Evolutionary conservation across 2,888 invertebrate genomes (phyloP).

Genomic region (Lycophotia porphyrea): DNA sequence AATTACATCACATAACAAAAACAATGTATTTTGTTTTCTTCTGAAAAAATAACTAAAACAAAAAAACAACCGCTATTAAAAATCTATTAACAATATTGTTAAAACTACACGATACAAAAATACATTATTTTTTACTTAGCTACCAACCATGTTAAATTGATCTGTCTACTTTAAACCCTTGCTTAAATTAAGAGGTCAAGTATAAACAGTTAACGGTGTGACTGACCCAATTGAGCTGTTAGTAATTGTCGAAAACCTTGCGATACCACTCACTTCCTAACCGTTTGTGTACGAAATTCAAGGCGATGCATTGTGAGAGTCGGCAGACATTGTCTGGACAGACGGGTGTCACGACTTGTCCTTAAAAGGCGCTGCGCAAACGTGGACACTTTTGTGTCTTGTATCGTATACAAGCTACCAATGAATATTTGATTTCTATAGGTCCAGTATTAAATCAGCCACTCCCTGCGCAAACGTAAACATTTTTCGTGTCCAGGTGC

Average conservation of each 20-base stretch:
- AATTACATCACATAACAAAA: conserved; percentile 5
- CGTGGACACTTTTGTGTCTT: no score
- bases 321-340: conserved; percentile 34
- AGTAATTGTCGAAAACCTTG: conserved; percentile 66
- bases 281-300: conserved; percentile 49
- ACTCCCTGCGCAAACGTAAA: no score
- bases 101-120: conserved; percentile 43
- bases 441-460: no score
- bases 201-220: conserved; percentile 29
- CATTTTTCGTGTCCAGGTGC: no score
- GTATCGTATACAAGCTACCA: no score
- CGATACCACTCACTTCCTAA: conserved; percentile 66
- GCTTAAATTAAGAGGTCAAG: conserved; percentile 17
- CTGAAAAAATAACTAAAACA: not conserved
- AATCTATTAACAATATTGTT: conserved; percentile 47
- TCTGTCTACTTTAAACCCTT: not conserved
- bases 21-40: conserved; percentile 1
- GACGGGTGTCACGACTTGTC: conserved; percentile 32
- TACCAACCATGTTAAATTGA: conserved; percentile 9
- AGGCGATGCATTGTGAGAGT: conserved; percentile 64
- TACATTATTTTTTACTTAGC: conserved; percentile 14
- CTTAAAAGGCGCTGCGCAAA: no score
- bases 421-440: no score
- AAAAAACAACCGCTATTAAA: conserved; percentile 33
- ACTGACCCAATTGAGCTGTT: conserved; percentile 61